Conservation (phyloP, 2,113 vertebrate species). For the Scolopax mira region DNA sequence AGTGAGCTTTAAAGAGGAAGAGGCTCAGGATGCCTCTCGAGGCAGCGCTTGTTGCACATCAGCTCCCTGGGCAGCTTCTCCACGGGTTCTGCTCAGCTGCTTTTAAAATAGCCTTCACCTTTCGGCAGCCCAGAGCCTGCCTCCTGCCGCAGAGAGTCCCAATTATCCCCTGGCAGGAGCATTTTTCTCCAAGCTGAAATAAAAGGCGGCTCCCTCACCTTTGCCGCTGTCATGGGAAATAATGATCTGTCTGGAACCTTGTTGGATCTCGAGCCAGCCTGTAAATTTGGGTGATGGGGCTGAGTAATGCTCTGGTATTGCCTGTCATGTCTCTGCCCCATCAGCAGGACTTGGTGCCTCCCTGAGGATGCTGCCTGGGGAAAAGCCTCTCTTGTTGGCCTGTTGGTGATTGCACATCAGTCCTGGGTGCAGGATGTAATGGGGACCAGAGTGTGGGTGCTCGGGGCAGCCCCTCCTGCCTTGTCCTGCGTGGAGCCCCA, state of each 20-base stretch:
- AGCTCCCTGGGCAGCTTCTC: neutral
- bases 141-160: neutral
- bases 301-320: neutral
- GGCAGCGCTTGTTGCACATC: neutral
- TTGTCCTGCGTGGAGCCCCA: accelerated
- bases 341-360: neutral
- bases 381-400: neutral
- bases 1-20: neutral
- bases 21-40: neutral
- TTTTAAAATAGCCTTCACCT: constrained; percentile 9
- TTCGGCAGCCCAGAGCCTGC: neutral
- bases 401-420: accelerated
- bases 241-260: neutral
- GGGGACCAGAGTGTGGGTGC: neutral
- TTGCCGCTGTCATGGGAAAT: neutral
- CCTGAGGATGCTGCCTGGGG: neutral
- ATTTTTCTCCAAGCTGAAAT: constrained; percentile 13
- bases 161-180: constrained; percentile 1
- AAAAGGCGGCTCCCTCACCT: neutral
- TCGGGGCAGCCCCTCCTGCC: neutral
- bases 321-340: neutral
- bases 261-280: neutral
- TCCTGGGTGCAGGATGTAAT: accelerated
- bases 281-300: neutral
- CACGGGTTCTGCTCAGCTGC: neutral